Evolutionary conservation across 2,888 invertebrate species (phyloP), one percentile per base, ranked within the genome.

Genomic region (Phorcus lineatus): DNA sequence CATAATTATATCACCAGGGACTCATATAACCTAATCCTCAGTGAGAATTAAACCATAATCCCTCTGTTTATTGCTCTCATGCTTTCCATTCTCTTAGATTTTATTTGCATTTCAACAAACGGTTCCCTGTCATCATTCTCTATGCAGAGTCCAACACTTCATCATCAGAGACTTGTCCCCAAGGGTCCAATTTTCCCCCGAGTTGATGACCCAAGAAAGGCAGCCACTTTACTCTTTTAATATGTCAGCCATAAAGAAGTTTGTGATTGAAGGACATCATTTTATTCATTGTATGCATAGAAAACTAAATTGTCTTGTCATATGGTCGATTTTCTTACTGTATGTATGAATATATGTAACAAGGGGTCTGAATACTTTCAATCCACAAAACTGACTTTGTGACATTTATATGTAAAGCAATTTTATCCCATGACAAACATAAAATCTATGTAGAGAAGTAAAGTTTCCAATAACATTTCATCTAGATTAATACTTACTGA

Each of bases 181-280:
- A 24, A 24, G 62, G 62, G 62, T 62, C 62, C 62, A 62, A 62
- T 62, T 62, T n/a, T 62, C 28, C 24, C 62, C n/a, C 24, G 16
- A 62, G 62, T 24, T 62, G 62, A 28, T 62, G 62, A 62, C 16
- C 62, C 28, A 28, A 13, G 28, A 62, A 62, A 24, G 62, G 28
- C 62, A 28, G 62, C 62, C 62, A 62, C 62, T 62, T 62, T 62
- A 62, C 62, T 62, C 62, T 62, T 62, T 62, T 62, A 13, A 62
- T 62, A 62, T 28, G 28, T 9, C 24, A 24, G 17, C n/a, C 24
- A 24, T 62, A 62, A 62, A 62, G 62, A 62, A 28, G 13, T 62
- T 62, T 62, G 62, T 6, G 62, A 62, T 28, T 62, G 0, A 28
- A 62, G 28, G 24, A 24, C 28, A 22, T 28, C 17, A 62, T 11